Evolutionary conservation across 2,113 vertebrate species (phyloP), one percentile per base, ranked within the genome.

Genomic region (Rhynchomys soricoides): DNA sequence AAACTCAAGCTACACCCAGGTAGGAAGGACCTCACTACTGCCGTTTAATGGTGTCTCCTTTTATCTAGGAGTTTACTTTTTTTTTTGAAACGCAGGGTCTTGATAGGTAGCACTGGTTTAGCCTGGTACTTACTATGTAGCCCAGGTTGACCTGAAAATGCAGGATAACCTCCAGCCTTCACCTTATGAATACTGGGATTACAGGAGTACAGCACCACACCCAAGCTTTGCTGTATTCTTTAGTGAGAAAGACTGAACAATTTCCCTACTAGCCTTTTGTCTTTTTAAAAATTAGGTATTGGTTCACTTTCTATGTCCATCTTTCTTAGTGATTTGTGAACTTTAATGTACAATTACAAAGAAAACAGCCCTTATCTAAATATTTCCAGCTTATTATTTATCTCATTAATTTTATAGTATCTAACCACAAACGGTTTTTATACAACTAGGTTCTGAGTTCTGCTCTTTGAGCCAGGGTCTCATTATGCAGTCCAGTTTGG

Each of bases 321-420:
- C 78, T 95, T 89, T 86, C 43, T 31, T 48, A 75, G 16, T 81
- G 95, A 12, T 50, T 75, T 96, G 21, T 50, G 52, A 50, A 62
- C n/a, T 66, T 21, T 62, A 57, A 19, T 6, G n/a, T 19, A 71
- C 57, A 89, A 57, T 43, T 43, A 74, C 71, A 74, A 74, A 43
- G n/a, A 26, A 45, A 75, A 12, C 22, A 75, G 73, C 10, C 22
- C 22, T 45, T 26, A 75, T 45, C 17, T 75, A 68, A 68, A 34
- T 68, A 75, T 75, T 75, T 6, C 73, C 73, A 75, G 40, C 7
- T 40, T 45, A 75, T 26, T n/a, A 75, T 75, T 45, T 75, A 75
- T 26, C 73, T 75, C 73, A 26, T 74, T 74, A 74, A 45, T 26
- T 74, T 8, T 79, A 52, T 37, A 52, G 13, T 52, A 79, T 55